A percentile compares a stretch with the other conserved stretches of the same genome.
Evolutionary conservation across 2,888 invertebrate genomes (phyloP).

Genomic region (Macrosiphum euphorbiae): DNA sequence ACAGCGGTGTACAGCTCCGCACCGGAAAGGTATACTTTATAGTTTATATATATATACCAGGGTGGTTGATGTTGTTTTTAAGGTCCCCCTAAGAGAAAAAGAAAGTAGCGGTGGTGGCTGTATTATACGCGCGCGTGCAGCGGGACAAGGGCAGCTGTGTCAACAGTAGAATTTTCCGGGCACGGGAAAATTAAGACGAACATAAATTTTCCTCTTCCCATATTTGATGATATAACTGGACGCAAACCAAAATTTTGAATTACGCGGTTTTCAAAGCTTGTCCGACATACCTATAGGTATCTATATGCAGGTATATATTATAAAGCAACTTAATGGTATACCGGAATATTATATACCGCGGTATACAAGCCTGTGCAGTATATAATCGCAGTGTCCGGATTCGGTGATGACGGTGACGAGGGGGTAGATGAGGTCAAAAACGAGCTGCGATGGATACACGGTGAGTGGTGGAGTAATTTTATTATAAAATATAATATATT

Average conservation of each 20-base stretch:
- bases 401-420: neutral
- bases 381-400: neutral
- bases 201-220: slow-evolving; percentile 23
- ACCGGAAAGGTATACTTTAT: neutral
- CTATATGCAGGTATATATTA: too few species aligned
- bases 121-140: neutral
- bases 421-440: neutral
- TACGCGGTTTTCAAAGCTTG: neutral
- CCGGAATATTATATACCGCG: neutral
- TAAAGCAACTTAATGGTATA: neutral
- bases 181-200: slow-evolving; percentile 39
- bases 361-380: neutral
- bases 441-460: neutral
- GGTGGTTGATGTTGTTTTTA: slow-evolving; percentile 46
- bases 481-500: neutral
- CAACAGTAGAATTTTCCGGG: slow-evolving; percentile 58
- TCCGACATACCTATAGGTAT: neutral
- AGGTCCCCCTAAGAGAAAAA: neutral
- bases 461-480: neutral
- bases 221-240: neutral
- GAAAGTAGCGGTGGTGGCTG: neutral
- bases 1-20: neutral
- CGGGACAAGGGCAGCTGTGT: slow-evolving; percentile 45
- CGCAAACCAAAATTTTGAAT: neutral
- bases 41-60: too few species aligned